Base-by-base conservation (phyloP, 2,888 invertebrate genomes). In the Ichneumoninae sp. region DNA sequence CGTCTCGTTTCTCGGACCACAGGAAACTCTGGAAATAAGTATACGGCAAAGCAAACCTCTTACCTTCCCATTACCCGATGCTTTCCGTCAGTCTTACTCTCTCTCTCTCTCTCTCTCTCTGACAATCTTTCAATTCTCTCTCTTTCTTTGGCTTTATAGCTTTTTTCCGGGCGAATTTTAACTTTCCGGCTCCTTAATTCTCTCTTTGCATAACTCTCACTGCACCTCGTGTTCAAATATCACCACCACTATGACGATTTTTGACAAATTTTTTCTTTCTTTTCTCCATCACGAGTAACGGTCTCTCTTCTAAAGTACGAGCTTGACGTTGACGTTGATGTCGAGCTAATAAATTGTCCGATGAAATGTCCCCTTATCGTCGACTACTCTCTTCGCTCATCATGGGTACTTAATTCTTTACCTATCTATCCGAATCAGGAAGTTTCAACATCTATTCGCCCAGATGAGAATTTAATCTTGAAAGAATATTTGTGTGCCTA, bases 31-130 rank as follows among this genome's bases (percentile, higher is more conserved):
- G 81, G 79, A 81, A 85, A 87, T 86, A 84, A 86, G 82, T 85
- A 80, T 76, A 85, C 86, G 85, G 86, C 83, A 85, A 85, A 86
- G 83, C 87, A 85, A 87, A 86, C 87, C 87, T 86, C 83, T 86
- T 87, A 87, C 85, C 83, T 88, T 88, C 88, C 88, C 89, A 89
- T 90, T 90, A 89, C 85, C 73, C 79, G 71, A 83, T 81, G 82
- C 81, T 86, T 85, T 81, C 69, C 86, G 63, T 70, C 85, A 73
- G 74, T 74, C 81, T 86, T 70, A 77, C 66, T 73, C 44, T 78
- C 40, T 19, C 19, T 19, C 50, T 30, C n/a, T n/a, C n/a, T n/a
- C 66, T 73, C 44, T 78, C 40, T 19, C 19, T 19, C 50, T 30
- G 19, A 54, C 47, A 22, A 8, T 50, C 52, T 36, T 36, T 16